A percentile compares a stretch with the other conserved stretches of the same genome.
Conservation (phyloP, 2,888 invertebrate genomes). For the Drosophila helvetica region DNA sequence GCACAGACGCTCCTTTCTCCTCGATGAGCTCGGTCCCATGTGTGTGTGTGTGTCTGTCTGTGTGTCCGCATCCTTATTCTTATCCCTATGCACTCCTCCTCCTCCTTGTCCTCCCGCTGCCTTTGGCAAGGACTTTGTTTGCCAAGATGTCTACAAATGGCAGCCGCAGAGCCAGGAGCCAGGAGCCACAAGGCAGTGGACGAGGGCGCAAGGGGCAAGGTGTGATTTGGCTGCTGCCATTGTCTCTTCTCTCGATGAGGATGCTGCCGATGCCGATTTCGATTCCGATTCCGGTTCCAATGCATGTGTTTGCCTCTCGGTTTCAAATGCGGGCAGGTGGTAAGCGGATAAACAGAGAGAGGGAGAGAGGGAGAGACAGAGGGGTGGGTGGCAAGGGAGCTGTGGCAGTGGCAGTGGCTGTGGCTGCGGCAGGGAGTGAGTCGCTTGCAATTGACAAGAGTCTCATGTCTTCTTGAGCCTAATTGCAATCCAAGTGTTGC, state of each 20-base stretch:
- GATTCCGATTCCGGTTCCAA: neutral
- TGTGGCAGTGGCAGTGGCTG: neutral
- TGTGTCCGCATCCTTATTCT: slow-evolving; percentile 26
- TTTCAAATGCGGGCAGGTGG: slow-evolving; percentile 68
- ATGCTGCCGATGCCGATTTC: slow-evolving; percentile 9
- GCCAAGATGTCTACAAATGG: slow-evolving; percentile 59
- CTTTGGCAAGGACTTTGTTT: slow-evolving; percentile 61
- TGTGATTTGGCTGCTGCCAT: slow-evolving; percentile 64
- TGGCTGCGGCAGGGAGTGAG: neutral
- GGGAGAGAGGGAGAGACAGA: neutral
- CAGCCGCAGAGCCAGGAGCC: slow-evolving; percentile 30
- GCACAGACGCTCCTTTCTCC: neutral
- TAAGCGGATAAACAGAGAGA: neutral
- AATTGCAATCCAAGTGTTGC: slow-evolving; percentile 41
- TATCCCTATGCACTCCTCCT: slow-evolving; percentile 7
- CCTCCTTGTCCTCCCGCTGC: neutral
- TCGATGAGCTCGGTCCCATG: slow-evolving; percentile 4
- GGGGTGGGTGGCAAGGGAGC: neutral
- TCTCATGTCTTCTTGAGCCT: slow-evolving; percentile 38
- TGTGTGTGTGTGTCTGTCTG: slow-evolving; percentile 29
- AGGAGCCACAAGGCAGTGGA: neutral
- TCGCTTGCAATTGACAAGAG: slow-evolving; percentile 30
- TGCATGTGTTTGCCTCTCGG: slow-evolving; percentile 40
- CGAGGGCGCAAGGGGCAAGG: slow-evolving; percentile 63
- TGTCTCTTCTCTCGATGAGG: slow-evolving; percentile 34